phyloP scores from a whole-genome alignment of 2,113 vertebrate species.

The Callospermophilus lateralis region DNA sequence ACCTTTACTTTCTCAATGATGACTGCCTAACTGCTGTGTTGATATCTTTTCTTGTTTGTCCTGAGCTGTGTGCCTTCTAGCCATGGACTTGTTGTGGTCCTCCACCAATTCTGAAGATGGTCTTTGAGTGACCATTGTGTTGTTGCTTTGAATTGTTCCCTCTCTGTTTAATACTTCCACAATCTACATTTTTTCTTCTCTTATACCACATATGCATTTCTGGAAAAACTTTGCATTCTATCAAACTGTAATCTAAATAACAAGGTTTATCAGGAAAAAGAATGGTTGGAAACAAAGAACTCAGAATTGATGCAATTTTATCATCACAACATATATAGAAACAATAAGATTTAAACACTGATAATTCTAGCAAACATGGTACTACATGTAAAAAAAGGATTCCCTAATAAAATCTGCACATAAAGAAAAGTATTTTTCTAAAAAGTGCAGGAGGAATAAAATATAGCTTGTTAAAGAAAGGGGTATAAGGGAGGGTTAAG shows the following conservation, averaged over 20 bases:
- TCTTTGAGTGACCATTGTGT: not conserved
- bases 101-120: not conserved
- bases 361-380: not conserved
- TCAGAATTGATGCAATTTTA: not conserved
- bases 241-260: not conserved
- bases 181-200: not conserved
- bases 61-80: not conserved
- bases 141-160: not conserved
- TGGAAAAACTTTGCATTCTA: not conserved
- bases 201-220: not conserved
- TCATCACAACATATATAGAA: not conserved
- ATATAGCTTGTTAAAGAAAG: not conserved
- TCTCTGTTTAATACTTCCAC: not conserved
- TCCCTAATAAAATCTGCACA: not conserved
- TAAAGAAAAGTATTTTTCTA: not conserved
- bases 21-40: not conserved
- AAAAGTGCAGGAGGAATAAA: not conserved
- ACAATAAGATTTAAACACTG: not conserved
- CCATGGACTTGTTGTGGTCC: accelerated
- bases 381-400: not conserved
- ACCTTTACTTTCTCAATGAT: not conserved
- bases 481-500: not conserved
- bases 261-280: not conserved
- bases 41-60: not conserved
- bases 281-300: not conserved